Conservation (phyloP, 2,888 invertebrate species). For the Ophion ellenae region DNA sequence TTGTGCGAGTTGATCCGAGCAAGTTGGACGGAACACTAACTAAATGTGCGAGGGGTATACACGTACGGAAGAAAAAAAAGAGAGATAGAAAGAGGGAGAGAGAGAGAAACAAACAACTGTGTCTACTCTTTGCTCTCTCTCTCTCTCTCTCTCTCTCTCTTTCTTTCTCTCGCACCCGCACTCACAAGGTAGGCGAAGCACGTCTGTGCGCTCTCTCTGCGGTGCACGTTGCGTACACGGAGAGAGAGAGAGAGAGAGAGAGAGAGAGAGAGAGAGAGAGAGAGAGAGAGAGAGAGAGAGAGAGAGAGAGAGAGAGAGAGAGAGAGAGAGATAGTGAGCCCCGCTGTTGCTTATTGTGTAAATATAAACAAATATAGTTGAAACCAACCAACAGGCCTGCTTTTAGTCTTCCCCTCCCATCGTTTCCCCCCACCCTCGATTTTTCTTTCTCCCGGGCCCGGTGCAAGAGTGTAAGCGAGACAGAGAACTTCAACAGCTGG, state of each 20-base stretch:
- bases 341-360: conserved; percentile 83
- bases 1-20: conserved; percentile 74
- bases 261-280: conserved; percentile 80
- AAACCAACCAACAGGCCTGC: conserved; percentile 84
- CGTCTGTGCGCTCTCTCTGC: conserved; percentile 8
- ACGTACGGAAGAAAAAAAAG: conserved; percentile 66
- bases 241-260: conserved; percentile 77
- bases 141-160: conserved; percentile 15
- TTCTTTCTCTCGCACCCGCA: conserved; percentile 9
- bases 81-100: conserved; percentile 49
- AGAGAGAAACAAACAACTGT: conserved; percentile 53
- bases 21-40: conserved; percentile 81
- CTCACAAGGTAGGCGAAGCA: not conserved
- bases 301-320: conserved; percentile 77
- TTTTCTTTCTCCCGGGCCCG: conserved; percentile 59
- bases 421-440: conserved; percentile 39
- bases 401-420: conserved; percentile 77
- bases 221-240: conserved; percentile 60
- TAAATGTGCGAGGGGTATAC: conserved; percentile 73
- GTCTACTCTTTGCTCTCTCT: conserved; percentile 34
- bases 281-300: conserved; percentile 68
- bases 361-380: conserved; percentile 84
- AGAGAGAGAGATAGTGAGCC: conserved; percentile 78
- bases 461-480: conserved; percentile 43
- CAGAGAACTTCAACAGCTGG: conserved; percentile 62